Conservation (phyloP, 2,113 vertebrate species). For the Trematomus loennbergii region DNA sequence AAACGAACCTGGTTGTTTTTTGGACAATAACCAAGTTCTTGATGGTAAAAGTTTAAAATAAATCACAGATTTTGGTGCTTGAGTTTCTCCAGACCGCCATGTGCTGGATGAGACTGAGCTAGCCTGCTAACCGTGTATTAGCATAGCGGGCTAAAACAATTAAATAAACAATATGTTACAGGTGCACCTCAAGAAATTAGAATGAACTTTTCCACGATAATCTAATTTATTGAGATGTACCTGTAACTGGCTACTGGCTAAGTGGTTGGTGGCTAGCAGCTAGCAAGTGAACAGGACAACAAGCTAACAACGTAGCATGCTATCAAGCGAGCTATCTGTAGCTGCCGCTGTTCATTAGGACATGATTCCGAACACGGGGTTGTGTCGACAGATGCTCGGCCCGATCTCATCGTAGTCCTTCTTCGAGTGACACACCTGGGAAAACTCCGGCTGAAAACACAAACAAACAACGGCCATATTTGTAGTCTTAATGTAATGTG, state of each 20-base stretch:
- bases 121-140: constrained; percentile 21
- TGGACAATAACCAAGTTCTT: not conserved
- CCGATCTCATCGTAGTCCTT: constrained; percentile 93
- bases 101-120: constrained; percentile 10
- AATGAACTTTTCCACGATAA: too few species aligned
- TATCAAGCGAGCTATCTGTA: constrained; percentile 9
- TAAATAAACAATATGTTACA: not conserved
- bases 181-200: too few species aligned
- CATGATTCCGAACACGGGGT: constrained; percentile 93
- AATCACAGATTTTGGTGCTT: not conserved
- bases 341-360: constrained; percentile 76
- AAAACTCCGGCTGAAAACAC: constrained; percentile 89
- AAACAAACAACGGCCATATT: not conserved
- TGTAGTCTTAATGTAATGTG: too few species aligned
- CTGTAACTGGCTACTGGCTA: not conserved
- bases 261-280: constrained; percentile 17
- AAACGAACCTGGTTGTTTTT: not conserved
- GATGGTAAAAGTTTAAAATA: not conserved
- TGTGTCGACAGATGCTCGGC: constrained; percentile 93
- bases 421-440: constrained; percentile 94
- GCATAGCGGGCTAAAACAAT: not conserved
- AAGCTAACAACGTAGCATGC: constrained; percentile 13
- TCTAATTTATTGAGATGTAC: too few species aligned
- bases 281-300: constrained; percentile 15
- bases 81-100: not conserved